phyloP scores from a whole-genome alignment of 2,888 invertebrate genomes.

The Omphaloscelis lunosa region DNA sequence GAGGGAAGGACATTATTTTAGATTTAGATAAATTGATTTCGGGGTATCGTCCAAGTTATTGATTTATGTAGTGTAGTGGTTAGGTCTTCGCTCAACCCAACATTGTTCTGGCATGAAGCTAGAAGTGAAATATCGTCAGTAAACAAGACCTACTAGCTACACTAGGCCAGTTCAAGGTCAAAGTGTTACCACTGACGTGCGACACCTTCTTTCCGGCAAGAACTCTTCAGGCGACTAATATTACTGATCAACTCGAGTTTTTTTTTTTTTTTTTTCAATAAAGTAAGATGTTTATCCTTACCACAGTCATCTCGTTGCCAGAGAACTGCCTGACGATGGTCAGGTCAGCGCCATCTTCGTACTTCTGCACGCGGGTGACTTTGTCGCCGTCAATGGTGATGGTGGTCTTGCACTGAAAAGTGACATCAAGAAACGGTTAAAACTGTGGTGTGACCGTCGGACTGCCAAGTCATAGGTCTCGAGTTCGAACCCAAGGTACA shows the following conservation, averaged over 20 bases:
- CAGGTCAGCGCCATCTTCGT: constrained; percentile 49
- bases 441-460: background rate
- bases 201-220: background rate
- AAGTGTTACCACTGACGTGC: too few relatives aligned
- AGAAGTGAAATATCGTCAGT: background rate
- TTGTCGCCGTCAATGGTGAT: constrained; percentile 65
- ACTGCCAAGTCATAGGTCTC: too few relatives aligned
- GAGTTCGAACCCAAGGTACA: too few relatives aligned
- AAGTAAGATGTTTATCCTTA: constrained; percentile 54
- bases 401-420: constrained; percentile 53
- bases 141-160: background rate
- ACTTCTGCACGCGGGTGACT: constrained; percentile 70
- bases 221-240: background rate
- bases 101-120: background rate
- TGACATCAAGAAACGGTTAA: background rate
- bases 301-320: constrained; percentile 70
- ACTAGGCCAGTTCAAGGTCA: too few relatives aligned
- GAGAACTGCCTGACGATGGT: constrained; percentile 70
- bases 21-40: background rate
- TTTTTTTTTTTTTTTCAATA: too few relatives aligned
- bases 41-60: background rate
- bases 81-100: background rate
- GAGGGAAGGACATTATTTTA: background rate
- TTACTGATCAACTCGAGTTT: too few relatives aligned
- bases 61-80: background rate